Conservation (phyloP, 2,113 vertebrate species). For the Tenebrosternarchus preto region DNA sequence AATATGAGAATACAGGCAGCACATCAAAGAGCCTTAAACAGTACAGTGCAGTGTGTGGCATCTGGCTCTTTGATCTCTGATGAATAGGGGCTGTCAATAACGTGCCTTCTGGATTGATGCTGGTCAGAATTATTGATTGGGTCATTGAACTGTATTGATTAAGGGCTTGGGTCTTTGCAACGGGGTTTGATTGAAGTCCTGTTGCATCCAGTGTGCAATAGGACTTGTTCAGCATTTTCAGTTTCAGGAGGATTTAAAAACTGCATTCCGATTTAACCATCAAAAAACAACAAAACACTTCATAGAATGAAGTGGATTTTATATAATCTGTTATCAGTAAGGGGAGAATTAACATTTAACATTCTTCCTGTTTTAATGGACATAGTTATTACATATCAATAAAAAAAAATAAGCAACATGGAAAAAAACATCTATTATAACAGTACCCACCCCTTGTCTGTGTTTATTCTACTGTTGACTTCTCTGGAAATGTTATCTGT, state of each 20-base stretch:
- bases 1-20: slow-evolving; percentile 19
- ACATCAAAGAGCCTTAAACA: neutral
- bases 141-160: slow-evolving; percentile 23
- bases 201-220: slow-evolving; percentile 4
- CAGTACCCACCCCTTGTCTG: neutral
- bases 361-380: neutral
- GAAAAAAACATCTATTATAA: neutral
- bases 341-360: no score
- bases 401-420: no score
- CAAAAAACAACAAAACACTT: slow-evolving; percentile 3
- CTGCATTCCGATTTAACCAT: slow-evolving; percentile 22
- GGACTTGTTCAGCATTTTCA: slow-evolving; percentile 20
- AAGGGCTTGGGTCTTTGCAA: slow-evolving; percentile 30
- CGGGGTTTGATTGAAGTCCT: slow-evolving; percentile 12
- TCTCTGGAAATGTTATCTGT: slow-evolving; percentile 20
- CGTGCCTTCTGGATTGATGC: slow-evolving; percentile 19
- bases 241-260: neutral
- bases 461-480: slow-evolving; percentile 26
- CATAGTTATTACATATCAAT: no score
- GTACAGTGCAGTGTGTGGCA: neutral
- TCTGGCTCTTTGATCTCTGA: neutral
- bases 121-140: slow-evolving; percentile 38
- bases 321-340: no score
- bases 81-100: slow-evolving; percentile 3
- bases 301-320: neutral